A percentile compares a stretch with the other conserved stretches of the same genome.
phyloP scores from a whole-genome alignment of 1,140 invertebrate species.

The Pseudomyrmex cubaensis region DNA sequence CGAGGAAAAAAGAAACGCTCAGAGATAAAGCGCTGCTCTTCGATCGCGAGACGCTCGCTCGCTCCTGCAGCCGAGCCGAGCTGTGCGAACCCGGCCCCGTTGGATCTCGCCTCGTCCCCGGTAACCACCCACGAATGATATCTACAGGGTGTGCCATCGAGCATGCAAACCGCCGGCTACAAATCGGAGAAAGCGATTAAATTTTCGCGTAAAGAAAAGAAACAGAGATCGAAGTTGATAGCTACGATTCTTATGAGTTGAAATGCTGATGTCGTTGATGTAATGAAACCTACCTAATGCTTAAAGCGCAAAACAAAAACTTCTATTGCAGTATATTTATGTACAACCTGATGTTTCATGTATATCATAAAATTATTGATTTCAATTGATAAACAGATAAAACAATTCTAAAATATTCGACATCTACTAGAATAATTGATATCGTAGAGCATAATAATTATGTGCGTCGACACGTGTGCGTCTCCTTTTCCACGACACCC shows the following conservation, averaged over 20 bases:
- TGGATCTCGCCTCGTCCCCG: constrained; percentile 60
- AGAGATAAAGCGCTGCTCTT: constrained; percentile 46
- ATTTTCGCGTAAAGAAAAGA: neutral
- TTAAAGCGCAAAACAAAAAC: neutral
- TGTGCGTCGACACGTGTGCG: neutral
- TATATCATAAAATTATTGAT: too few relatives aligned
- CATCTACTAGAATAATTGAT: too few relatives aligned
- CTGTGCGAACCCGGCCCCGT: constrained; percentile 32
- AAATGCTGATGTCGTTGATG: neutral
- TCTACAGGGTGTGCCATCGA: constrained; percentile 40
- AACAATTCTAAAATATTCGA: too few relatives aligned
- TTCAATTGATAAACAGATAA: too few relatives aligned
- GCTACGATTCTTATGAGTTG: neutral
- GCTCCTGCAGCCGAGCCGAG: constrained; percentile 41
- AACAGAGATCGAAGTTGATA: neutral
- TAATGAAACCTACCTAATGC: neutral
- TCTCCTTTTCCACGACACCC: constrained; percentile 48
- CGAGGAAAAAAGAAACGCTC: constrained; percentile 19
- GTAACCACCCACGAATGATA: constrained; percentile 64
- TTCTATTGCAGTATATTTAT: neutral
- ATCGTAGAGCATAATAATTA: neutral
- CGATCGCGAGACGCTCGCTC: constrained; percentile 57
- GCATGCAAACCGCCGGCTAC: constrained; percentile 16
- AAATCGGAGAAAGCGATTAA: neutral
- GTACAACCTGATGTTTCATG: too few relatives aligned